Base-by-base conservation (phyloP, 2,888 invertebrate genomes). In the Apoda limacodes region DNA sequence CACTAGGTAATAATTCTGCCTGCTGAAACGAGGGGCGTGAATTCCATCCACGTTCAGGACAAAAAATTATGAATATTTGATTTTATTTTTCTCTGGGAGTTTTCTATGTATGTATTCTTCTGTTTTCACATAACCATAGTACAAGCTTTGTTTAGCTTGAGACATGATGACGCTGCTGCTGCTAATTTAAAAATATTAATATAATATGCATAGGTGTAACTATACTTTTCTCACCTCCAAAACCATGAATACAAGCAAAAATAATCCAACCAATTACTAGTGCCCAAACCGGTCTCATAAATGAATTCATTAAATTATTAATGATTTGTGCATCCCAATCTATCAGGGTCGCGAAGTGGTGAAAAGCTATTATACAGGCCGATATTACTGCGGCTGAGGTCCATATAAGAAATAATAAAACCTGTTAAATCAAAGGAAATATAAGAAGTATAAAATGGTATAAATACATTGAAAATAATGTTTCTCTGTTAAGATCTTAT, bases 221-320 rank as follows among this genome's bases (percentile, higher is more conserved):
- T n/a, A n/a, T n/a, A 39, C 7, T 5, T 1, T 1, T 27, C 42
- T 33, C 50, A 78, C 80, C 76, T 52, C 69, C 75, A 48, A 65
- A 65, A 25, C 72, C 74, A 32, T 59, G 49, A 3, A 46, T 41
- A 28, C 76, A 76, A 3, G 67, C 62, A 32, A 65, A 60, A n/a
- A 74, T 60, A 9, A 81, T 40, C 57, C 66, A 60, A 1, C 60
- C 50, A 21, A 76, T 15, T 9, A 52, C 60, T 2, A 56, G 17
- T 2, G 61, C 59, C 78, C 78, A 81, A 4, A 48, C 39, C 2
- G 65, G 55, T 33, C 74, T 48, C n/a, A n/a, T n/a, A n/a, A n/a
- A n/a, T n/a, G n/a, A n/a, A n/a, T n/a, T n/a, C n/a, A n/a, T n/a
- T n/a, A 60, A 17, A 12, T 36, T 50, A 15, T 53, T 49, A 14